A percentile compares a stretch with the other conserved stretches of the same genome.
These are phyloP conservation scores for Turritopsis dohrnii DNA, from an alignment of 30 jellyfish, hydroid and myxozoan species.

Conservation along the genomic window DNA sequence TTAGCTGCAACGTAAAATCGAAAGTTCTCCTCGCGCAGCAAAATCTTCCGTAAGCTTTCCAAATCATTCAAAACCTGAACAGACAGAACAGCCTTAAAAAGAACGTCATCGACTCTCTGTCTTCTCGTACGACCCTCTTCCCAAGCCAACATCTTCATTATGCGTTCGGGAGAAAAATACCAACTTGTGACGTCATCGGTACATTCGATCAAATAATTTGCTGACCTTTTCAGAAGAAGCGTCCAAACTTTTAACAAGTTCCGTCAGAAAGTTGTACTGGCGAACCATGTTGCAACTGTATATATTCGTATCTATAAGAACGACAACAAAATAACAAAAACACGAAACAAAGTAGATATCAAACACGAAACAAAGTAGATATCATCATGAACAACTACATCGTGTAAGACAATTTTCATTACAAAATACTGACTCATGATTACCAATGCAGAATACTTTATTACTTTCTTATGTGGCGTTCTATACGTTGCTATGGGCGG, in stretches of 20 bases:
- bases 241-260: conserved; percentile 45
- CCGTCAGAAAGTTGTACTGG: conserved; percentile 60
- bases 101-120: not conserved
- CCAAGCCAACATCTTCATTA: too few species aligned
- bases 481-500: too few species aligned
- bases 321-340: too few species aligned
- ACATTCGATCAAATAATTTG: too few species aligned
- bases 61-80: conserved; percentile 70
- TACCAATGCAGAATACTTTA: too few species aligned
- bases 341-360: not conserved
- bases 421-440: too few species aligned
- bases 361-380: too few species aligned
- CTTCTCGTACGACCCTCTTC: not conserved
- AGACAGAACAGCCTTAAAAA: not conserved
- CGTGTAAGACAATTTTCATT: too few species aligned
- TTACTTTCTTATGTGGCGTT: too few species aligned
- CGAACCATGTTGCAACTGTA: conserved; percentile 62
- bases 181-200: too few species aligned
- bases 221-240: conserved; percentile 64
- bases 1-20: conserved; percentile 66
- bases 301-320: conserved; percentile 58
- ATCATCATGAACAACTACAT: too few species aligned
- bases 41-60: conserved; percentile 47
- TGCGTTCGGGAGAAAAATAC: too few species aligned
- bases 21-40: conserved; percentile 43